These are phyloP conservation scores for Venturia canescens DNA, from an alignment of 1,140 invertebrate genomes.

Conservation along the genomic window DNA sequence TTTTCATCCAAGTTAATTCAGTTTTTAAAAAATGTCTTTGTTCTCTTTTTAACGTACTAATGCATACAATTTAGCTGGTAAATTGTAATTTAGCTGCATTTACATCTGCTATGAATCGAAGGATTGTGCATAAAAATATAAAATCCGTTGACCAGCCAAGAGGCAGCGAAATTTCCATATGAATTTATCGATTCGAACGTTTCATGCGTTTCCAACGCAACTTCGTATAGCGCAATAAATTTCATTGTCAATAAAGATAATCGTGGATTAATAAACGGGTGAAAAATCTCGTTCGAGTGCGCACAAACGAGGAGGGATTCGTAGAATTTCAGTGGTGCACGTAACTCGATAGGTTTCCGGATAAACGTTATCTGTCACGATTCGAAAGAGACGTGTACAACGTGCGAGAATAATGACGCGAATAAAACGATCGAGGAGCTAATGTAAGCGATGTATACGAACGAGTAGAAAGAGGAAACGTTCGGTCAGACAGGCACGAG, in stretches of 20 bases:
- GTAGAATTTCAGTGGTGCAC: constrained; percentile 7
- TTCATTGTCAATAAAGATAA: constrained; percentile 21
- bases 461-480: constrained; percentile 20
- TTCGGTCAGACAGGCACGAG: constrained; percentile 12
- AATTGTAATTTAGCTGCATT: no score
- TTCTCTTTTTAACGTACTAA: no score
- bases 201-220: no score
- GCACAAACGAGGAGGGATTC: constrained; percentile 3
- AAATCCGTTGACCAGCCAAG: no score
- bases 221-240: no score
- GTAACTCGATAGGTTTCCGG: constrained; percentile 24
- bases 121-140: no score
- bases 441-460: not conserved
- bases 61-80: no score
- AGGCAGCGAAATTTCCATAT: no score
- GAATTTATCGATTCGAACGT: not conserved
- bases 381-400: not conserved
- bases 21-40: no score
- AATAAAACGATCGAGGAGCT: not conserved
- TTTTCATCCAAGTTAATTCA: no score
- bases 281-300: not conserved
- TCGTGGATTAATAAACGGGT: not conserved
- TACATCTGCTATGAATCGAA: no score
- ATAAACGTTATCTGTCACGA: constrained; percentile 29
- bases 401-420: not conserved